Base-by-base conservation (phyloP, 1,140 invertebrate species). In the Dolichoris vasculosae region DNA sequence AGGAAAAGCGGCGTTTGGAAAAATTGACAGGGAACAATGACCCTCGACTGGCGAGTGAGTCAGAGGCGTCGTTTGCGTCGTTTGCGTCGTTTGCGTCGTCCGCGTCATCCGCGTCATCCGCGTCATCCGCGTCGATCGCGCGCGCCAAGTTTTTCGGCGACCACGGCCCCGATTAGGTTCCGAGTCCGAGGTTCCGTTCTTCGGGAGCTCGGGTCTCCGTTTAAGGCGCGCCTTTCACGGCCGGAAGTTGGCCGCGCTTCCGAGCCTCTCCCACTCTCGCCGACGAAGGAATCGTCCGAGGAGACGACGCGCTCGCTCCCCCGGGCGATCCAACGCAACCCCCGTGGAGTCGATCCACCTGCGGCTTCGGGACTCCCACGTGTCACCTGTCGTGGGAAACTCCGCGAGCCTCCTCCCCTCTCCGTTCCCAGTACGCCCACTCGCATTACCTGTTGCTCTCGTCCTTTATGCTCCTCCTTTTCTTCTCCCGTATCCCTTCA, bases 341-440 rank as follows among this genome's bases (percentile, higher is more conserved):
- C 64, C 40, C 43, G 67, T 13, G 11, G 67, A 55, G 23, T 43
- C 26, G 35, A 82, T 82, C 59, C 80, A 82, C 84, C 71, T 86
- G 78, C 78, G 40, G 40, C 87, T 84, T 83, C 23, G 88, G 89
- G 90, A 91, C 92, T 92, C 92, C 91, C 92, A 93, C 90, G 91
- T 93, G 92, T 93, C 92, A 93, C 92, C 92, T 93, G 92, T 92
- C 92, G 92, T 92, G 92, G 90, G 91, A 92, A 91, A 90, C 89
- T 89, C 88, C 86, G 67, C 79, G 88, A 89, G 88, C 89, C 87
- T 86, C 86, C 82, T 43, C 64, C 43, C 80, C 75, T 82, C 82
- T 73, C 67, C 64, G 51, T 77, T 82, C 48, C 67, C 75, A 43
- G 69, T 76, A 85, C 77, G 30, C 84, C 84, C 63, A 63, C 85